Conservation (phyloP, 2,888 invertebrate genomes). For the Pandemis heparana region DNA sequence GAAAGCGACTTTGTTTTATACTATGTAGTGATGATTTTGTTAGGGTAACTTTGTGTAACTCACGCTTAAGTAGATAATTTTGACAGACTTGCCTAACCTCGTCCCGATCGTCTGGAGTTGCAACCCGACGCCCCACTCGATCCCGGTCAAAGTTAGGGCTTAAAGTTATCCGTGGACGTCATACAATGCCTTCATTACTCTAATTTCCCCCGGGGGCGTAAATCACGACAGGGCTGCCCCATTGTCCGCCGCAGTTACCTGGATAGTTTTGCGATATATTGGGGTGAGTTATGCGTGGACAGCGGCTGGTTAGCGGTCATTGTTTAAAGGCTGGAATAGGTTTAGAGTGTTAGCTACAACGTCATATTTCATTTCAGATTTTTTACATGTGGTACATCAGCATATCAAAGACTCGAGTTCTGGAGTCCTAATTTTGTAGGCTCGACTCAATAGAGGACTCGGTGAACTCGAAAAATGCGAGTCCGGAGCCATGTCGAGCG, state of each 20-base stretch:
- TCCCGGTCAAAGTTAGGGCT: slow-evolving; percentile 3
- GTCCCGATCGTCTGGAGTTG: too few relatives aligned
- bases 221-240: slow-evolving; percentile 53
- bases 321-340: not conserved
- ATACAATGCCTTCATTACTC: slow-evolving; percentile 43
- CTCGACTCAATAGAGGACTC: too few relatives aligned
- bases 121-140: not conserved
- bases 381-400: too few relatives aligned
- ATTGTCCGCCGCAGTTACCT: slow-evolving; percentile 32
- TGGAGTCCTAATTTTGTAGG: too few relatives aligned
- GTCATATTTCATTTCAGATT: too few relatives aligned
- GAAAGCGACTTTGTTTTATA: too few relatives aligned
- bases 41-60: not conserved
- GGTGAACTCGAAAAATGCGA: too few relatives aligned
- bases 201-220: slow-evolving; percentile 73
- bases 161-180: slow-evolving; percentile 47
- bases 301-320: not conserved
- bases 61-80: not conserved
- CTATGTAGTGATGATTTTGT: too few relatives aligned
- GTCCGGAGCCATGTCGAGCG: too few relatives aligned
- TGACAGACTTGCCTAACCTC: not conserved
- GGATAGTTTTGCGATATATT: slow-evolving; percentile 8
- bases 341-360: too few relatives aligned
- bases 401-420: too few relatives aligned
- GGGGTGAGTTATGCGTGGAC: slow-evolving; percentile 8